phyloP scores from a whole-genome alignment of 2,113 vertebrate species.

The Charadrius vociferus region DNA sequence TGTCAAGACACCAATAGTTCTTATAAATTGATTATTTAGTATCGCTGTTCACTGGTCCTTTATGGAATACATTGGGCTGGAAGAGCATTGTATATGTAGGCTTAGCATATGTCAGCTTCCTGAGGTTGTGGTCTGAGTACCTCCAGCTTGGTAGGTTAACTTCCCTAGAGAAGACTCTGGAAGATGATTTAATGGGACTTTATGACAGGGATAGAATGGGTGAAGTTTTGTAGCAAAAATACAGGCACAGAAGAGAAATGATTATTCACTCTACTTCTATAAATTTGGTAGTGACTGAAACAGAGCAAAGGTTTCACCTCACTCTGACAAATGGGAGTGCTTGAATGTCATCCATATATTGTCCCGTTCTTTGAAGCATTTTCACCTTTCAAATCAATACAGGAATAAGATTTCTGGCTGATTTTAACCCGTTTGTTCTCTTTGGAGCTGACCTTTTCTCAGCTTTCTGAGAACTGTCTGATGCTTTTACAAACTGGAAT shows the following conservation, averaged over 20 bases:
- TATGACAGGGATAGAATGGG: not conserved
- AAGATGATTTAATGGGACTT: not conserved
- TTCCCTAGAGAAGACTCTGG: not conserved
- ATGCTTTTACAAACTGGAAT: not conserved
- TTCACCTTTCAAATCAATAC: not conserved
- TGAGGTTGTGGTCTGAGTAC: not conserved
- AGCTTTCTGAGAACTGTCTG: not conserved
- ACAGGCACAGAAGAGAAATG: fast-evolving
- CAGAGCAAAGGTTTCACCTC: not conserved
- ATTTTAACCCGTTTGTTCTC: not conserved
- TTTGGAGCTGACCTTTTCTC: not conserved
- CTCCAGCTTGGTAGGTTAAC: not conserved
- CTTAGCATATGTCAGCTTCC: not conserved
- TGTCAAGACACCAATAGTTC: not conserved
- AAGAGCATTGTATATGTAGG: not conserved
- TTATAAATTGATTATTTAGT: not conserved
- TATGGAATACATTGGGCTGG: not conserved
- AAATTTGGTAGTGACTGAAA: not conserved
- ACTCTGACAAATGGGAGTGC: not conserved
- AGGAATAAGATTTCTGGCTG: not conserved
- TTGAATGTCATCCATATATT: not conserved
- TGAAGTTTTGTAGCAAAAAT: not conserved
- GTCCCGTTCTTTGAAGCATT: not conserved
- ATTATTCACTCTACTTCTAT: not conserved
- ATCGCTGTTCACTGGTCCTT: not conserved